These are phyloP conservation scores for Axinella damicornis DNA, from an alignment of 37 sponge, comb jelly and placozoan genomes.

Conservation along the genomic window DNA sequence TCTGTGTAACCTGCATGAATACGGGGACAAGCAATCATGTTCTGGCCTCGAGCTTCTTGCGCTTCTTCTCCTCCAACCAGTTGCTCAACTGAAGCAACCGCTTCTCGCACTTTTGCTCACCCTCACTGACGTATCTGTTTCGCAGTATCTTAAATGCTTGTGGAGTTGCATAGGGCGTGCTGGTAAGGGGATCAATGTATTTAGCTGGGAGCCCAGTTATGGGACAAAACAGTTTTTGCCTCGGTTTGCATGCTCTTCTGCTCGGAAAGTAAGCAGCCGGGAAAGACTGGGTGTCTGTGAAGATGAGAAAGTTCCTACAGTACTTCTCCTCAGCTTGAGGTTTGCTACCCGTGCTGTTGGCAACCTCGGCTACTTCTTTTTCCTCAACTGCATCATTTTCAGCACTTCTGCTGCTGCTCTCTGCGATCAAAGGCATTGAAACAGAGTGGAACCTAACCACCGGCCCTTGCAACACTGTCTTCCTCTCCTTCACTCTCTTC, in stretches of 20 bases:
- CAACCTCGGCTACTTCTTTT: neutral
- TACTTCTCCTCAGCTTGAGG: constrained; percentile 32
- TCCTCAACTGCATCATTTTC: neutral
- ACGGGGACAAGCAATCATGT: neutral
- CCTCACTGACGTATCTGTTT: constrained; percentile 65
- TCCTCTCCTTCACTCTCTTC: constrained; percentile 73
- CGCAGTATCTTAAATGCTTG: constrained; percentile 93
- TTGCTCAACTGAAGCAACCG: constrained; percentile 74
- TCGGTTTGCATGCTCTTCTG: constrained; percentile 1
- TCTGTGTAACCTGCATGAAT: neutral
- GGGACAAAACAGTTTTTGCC: constrained; percentile 67
- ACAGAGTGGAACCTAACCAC: constrained; percentile 84
- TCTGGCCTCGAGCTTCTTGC: constrained; percentile 35
- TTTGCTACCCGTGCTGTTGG: neutral
- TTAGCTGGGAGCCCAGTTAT: constrained; percentile 94
- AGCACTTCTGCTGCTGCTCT: neutral
- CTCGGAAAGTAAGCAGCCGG: constrained; percentile 70
- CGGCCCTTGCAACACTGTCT: constrained; percentile 71
- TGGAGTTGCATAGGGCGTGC: constrained; percentile 88
- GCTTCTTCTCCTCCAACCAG: constrained; percentile 87
- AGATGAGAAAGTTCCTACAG: constrained; percentile 89
- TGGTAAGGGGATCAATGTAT: constrained; percentile 94
- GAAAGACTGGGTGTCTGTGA: constrained; percentile 82
- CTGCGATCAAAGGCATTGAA: constrained; percentile 73
- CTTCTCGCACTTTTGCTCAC: constrained; percentile 82